Base-by-base conservation (phyloP, 2,113 vertebrate species). In the Plectropomus leopardus region DNA sequence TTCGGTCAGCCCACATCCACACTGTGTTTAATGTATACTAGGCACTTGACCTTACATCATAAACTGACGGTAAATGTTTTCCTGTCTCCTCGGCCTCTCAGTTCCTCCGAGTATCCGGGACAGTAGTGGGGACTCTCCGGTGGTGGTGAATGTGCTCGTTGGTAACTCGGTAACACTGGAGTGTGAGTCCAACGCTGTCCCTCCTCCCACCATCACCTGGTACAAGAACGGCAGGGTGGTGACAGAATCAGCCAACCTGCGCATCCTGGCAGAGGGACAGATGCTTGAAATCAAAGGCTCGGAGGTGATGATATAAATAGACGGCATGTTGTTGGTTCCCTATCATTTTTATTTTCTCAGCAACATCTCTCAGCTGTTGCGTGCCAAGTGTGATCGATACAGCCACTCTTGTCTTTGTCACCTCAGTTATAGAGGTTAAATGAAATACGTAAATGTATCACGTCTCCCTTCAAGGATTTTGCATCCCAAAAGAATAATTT, bases 101-200 rank as follows among this genome's bases (percentile, higher is more conserved):
- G 98, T 98, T 48, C 98, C 98, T 48, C 98, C 98, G 2, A 99
- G 95, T 87, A 97, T 99, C 92, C 96, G 96, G 75, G 96, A 96
- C 82, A 94, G 71, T 0, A 89, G 90, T 1, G 94, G 96, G 4
- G 94, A 96, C 44, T 93, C 96, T 15, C 91, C 96, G 14, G 93
- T 95, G 0, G 92, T 92, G 78, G 87, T 98, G 72, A 97, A 91
- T 0, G 95, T 97, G 40, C 94, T 95, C 1, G 91, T 94, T 54
- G 97, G 96, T 4, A 89, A 91, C 51, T 87, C 94, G 0, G 95
- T 96, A 30, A 94, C 82, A 0, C 71, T 99, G 81, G 94, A 96
- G 72, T 99, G 98, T 6, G 96, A 97, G 80, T 97, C 97, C 7
- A 97, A 98, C 0, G 97, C 97, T 24, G 95, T 98, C 10, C 98